These are phyloP conservation scores for Scaptomyza tumidula DNA, from an alignment of 2,888 invertebrate genomes.

Conservation along the genomic window DNA sequence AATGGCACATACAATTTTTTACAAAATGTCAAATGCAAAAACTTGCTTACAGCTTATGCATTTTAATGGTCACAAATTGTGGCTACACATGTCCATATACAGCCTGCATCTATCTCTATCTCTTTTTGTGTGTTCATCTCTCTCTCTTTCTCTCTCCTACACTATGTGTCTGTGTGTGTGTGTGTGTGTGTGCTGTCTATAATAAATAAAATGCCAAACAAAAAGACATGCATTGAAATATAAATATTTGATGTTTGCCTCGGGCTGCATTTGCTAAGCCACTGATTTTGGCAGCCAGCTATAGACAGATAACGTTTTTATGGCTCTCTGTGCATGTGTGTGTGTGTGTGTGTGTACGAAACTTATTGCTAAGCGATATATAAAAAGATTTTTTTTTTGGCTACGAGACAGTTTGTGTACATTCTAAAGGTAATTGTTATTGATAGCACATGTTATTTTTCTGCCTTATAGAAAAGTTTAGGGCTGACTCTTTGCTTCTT, in stretches of 20 bases:
- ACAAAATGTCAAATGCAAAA: slow-evolving; percentile 62
- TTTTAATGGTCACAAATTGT: slow-evolving; percentile 77
- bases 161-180: neutral
- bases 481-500: neutral
- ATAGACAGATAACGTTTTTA: slow-evolving; percentile 16
- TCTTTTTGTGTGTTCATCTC: neutral
- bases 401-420: slow-evolving; percentile 4
- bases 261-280: slow-evolving; percentile 27
- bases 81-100: slow-evolving; percentile 36
- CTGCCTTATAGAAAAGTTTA: no score
- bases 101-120: slow-evolving; percentile 1
- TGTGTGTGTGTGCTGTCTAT: slow-evolving; percentile 10
- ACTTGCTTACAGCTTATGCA: slow-evolving; percentile 67
- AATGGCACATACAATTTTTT: slow-evolving; percentile 43
- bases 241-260: slow-evolving; percentile 64
- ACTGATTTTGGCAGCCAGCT: slow-evolving; percentile 45
- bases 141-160: no score
- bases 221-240: slow-evolving; percentile 52
- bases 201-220: slow-evolving; percentile 63
- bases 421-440: slow-evolving; percentile 13
- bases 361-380: neutral
- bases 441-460: no score
- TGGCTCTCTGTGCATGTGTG: neutral
- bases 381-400: neutral
- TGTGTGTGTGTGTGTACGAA: neutral